Evolutionary conservation across 30 jellyfish, hydroid and myxozoan species (phyloP).

Genomic region (Cassiopea andromeda): DNA sequence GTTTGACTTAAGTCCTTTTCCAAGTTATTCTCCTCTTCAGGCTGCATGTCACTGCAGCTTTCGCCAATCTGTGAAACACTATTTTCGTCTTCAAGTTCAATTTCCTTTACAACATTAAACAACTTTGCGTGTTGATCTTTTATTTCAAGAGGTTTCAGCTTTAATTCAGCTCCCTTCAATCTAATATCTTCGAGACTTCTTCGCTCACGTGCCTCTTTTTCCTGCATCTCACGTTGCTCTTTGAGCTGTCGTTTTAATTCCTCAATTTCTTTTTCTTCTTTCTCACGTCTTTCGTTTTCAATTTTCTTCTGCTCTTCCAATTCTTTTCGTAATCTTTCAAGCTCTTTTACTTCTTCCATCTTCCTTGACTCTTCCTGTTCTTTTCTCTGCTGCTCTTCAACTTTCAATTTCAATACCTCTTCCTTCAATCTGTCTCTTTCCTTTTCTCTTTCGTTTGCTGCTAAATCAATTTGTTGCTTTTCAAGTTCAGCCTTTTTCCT

Average conservation of each 20-base stretch:
- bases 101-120: neutral
- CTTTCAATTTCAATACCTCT: slow-evolving; percentile 14
- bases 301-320: slow-evolving; percentile 30
- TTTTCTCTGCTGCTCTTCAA: slow-evolving; percentile 12
- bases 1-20: neutral
- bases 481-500: neutral
- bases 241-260: slow-evolving; percentile 28
- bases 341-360: slow-evolving; percentile 19
- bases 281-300: slow-evolving; percentile 39
- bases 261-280: slow-evolving; percentile 38
- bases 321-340: slow-evolving; percentile 26
- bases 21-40: neutral
- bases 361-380: slow-evolving; percentile 11
- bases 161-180: neutral
- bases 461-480: slow-evolving; percentile 7
- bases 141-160: neutral
- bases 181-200: neutral
- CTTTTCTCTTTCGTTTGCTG: slow-evolving; percentile 6
- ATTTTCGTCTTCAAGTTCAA: neutral
- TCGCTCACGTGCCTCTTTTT: slow-evolving; percentile 6
- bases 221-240: slow-evolving; percentile 37
- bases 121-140: neutral
- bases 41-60: neutral
- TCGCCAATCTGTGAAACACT: neutral
- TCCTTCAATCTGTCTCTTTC: slow-evolving; percentile 16